Evolutionary conservation across 1,140 invertebrate genomes (phyloP).

Genomic region (Vollenhovia emeryi): DNA sequence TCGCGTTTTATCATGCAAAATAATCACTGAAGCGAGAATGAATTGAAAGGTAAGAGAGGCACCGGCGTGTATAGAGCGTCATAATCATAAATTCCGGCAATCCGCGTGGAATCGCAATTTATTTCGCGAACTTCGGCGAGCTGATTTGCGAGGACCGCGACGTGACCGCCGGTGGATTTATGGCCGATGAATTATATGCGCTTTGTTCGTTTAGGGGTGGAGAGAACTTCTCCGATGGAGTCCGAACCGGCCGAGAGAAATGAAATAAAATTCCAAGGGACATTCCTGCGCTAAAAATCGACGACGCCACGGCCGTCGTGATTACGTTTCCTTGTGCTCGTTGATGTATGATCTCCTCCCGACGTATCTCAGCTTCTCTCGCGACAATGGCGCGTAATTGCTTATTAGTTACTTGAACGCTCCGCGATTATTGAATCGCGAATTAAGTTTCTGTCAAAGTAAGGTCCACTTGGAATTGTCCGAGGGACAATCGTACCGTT

Average conservation of each 20-base stretch:
- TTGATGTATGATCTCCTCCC: conserved; percentile 32
- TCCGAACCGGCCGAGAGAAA: not conserved
- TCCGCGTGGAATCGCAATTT: conserved; percentile 60
- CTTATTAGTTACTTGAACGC: conserved; percentile 27
- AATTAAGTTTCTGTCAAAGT: not conserved
- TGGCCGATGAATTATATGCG: conserved; percentile 75
- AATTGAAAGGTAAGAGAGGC: conserved; percentile 16
- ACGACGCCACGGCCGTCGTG: not conserved
- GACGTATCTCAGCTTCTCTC: not conserved
- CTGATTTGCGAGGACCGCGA: conserved; percentile 70
- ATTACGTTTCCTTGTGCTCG: conserved; percentile 24
- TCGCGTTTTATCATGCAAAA: not conserved
- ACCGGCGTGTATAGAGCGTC: not conserved
- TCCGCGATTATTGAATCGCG: conserved; percentile 10
- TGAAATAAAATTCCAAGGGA: conserved; percentile 43
- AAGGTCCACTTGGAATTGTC: not conserved
- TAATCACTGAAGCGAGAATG: not conserved
- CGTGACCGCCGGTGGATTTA: conserved; percentile 69
- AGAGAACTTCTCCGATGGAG: conserved; percentile 29
- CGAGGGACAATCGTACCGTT: not conserved
- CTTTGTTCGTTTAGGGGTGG: conserved; percentile 56
- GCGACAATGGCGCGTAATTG: conserved; percentile 11
- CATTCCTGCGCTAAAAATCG: conserved; percentile 31
- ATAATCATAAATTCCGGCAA: conserved; percentile 59
- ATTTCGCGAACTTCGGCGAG: conserved; percentile 67